Evolutionary conservation across 2,113 vertebrate genomes (phyloP).

Genomic region (Calidris pugnax): DNA sequence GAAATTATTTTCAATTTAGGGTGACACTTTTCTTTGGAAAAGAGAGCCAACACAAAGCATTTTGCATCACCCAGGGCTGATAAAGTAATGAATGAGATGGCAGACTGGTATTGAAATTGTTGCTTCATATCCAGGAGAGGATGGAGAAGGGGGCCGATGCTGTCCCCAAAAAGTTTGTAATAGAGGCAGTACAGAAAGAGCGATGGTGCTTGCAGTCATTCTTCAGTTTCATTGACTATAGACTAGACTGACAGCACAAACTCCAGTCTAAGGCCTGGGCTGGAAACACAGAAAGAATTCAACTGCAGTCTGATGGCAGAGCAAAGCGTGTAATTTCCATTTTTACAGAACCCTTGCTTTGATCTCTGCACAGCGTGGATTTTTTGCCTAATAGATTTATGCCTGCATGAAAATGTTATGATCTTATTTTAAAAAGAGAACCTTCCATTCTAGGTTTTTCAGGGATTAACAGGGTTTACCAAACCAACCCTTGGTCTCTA

Average conservation of each 20-base stretch:
- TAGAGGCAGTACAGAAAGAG: background rate
- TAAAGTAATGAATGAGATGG: background rate
- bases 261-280: background rate
- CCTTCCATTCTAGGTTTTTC: background rate
- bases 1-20: background rate
- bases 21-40: background rate
- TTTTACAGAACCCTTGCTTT: slow-evolving; percentile 13
- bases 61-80: background rate
- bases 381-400: slow-evolving; percentile 3
- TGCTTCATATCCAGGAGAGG: background rate
- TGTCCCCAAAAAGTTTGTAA: background rate
- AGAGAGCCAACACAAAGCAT: background rate
- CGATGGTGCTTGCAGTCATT: background rate
- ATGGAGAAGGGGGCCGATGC: background rate
- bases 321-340: background rate
- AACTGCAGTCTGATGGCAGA: background rate
- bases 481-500: background rate
- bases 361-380: background rate
- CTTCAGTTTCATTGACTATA: background rate
- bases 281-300: background rate
- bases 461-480: background rate
- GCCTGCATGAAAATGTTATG: background rate
- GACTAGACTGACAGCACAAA: background rate
- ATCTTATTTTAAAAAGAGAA: background rate
- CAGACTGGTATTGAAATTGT: background rate